Evolutionary conservation across 2,113 vertebrate genomes (phyloP), one percentile per base, ranked within the genome.

Genomic region (Gymnocephalus cernua): DNA sequence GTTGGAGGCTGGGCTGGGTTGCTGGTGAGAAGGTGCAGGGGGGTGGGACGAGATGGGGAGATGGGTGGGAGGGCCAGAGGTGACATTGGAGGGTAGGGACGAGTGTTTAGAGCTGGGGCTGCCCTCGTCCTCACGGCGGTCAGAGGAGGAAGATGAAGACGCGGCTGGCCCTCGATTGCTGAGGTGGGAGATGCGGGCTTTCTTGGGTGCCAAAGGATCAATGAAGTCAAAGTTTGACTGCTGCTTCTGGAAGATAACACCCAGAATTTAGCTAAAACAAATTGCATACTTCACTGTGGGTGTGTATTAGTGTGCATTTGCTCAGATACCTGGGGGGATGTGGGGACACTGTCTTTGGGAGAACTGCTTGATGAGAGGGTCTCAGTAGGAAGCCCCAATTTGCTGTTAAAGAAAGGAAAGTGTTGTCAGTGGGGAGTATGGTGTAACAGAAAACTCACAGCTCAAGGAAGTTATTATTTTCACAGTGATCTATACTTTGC

Each of bases 141-240:
- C 93, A 9, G 92, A 93, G 74, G 88, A 77, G 4, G 80, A 73
- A 0, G 93, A 84, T 4, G 90, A 93, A 9, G 93, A 73, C 0
- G 94, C 74, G 5, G 92, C 0, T 77, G 95, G 78, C 51, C 92
- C 93, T 84, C 95, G 94, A 19, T 83, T 96, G 85, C 78, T 95
- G 77, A 97, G 93, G 86, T 94, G 96, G 88, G 96, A 96, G 90
- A 97, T 95, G 66, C 96, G 95, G 75, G 94, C 91, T 93, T 96
- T 98, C 90, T 97, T 98, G 73, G 83, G 94, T 66, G 96, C 95
- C 93, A 96, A 86, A 50, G 96, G 97, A 85, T 94, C 90, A 0
- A 94, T 95, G 85, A 96, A 97, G 74, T 95, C 93, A 6, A 91
- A 92, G 82, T 94, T 94, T 57, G 90, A 85, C 88, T 72, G 87